Percentiles rank a stretch among this genome's conserved stretches.
Conservation (phyloP, 2,888 invertebrate genomes). For the Luperina testacea region DNA sequence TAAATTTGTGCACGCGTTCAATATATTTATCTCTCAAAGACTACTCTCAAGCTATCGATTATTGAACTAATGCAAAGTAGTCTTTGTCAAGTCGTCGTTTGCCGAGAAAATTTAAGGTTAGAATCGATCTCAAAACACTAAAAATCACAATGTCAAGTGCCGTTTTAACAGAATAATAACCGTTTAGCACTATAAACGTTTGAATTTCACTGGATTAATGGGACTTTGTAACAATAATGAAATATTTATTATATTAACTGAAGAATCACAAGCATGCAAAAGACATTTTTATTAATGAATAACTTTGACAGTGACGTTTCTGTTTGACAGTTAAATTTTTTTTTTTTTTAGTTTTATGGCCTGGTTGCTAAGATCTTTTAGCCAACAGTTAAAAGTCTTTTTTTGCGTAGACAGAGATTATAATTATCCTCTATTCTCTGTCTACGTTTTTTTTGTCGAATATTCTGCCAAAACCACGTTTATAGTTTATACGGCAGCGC, state of each 20-base stretch:
- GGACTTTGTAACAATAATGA: not conserved
- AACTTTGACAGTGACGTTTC: not conserved
- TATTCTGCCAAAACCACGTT: not conserved
- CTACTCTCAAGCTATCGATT: slow-evolving; percentile 9
- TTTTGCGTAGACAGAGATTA: too few relatives aligned
- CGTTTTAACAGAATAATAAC: not conserved
- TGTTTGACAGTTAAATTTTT: not conserved
- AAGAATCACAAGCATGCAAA: slow-evolving; percentile 24
- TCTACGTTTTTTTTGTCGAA: not conserved
- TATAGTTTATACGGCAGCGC: not conserved
- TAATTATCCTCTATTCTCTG: too few relatives aligned
- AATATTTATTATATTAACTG: not conserved
- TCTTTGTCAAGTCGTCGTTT: slow-evolving; percentile 7
- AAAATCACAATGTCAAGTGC: not conserved
- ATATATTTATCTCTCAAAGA: not conserved
- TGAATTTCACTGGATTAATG: not conserved
- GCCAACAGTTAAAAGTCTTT: too few relatives aligned
- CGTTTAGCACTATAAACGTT: not conserved
- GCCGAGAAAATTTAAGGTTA: slow-evolving; percentile 42
- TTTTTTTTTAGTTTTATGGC: too few relatives aligned
- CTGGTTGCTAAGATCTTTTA: too few relatives aligned
- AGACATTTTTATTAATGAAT: not conserved
- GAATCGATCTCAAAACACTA: slow-evolving; percentile 10
- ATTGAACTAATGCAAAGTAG: not conserved
- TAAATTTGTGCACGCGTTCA: not conserved